A percentile compares a stretch with the other conserved stretches of the same genome.
Evolutionary conservation across 2,888 invertebrate genomes (phyloP).

Genomic region (Caenorhabditis drosophilae): DNA sequence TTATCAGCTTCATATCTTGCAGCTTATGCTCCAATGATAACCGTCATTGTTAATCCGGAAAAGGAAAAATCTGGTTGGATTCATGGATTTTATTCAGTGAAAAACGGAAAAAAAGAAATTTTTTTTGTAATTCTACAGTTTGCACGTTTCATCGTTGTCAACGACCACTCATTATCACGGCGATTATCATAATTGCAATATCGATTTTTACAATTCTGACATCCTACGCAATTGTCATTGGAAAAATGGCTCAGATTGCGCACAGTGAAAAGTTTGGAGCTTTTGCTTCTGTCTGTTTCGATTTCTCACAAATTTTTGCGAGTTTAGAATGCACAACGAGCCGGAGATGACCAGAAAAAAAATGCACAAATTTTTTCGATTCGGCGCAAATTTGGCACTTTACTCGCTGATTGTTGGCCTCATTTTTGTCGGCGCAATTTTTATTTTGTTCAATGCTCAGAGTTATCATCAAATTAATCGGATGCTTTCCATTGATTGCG

Average conservation of each 20-base stretch:
- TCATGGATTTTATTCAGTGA: background rate
- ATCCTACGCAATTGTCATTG: constrained; percentile 45
- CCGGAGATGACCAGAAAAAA: constrained; percentile 44
- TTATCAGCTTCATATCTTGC: constrained; percentile 45
- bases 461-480: constrained; percentile 38
- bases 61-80: constrained; percentile 29
- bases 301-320: background rate
- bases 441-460: constrained; percentile 41
- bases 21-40: constrained; percentile 47
- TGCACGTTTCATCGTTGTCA: constrained; percentile 52
- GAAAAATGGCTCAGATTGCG: constrained; percentile 40
- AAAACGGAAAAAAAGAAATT: too few species aligned
- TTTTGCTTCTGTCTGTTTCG: too few species aligned
- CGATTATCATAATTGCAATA: constrained; percentile 44
- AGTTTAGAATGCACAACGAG: constrained; percentile 51
- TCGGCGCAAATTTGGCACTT: constrained; percentile 50
- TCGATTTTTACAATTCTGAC: constrained; percentile 44
- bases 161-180: constrained; percentile 49
- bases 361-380: constrained; percentile 44
- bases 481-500: constrained; percentile 41
- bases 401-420: constrained; percentile 43
- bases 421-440: constrained; percentile 41
- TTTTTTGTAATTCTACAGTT: constrained; percentile 22
- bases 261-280: constrained; percentile 45
- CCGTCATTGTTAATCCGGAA: constrained; percentile 42